Evolutionary conservation across 2,113 vertebrate species (phyloP).

Genomic region (chimpanzee (Pan troglodytes)): NHGRI_mPanTro3-v2.1_pri NC_072414.2:9879001-9879500

Average conservation of each 20-base stretch:
- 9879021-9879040: neutral
- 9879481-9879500: neutral
- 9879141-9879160: neutral
- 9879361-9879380: neutral
- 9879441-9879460: neutral
- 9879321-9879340: neutral
- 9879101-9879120: neutral
- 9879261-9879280: neutral
- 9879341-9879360: neutral
- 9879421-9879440: neutral
- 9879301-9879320: neutral
- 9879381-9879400: neutral
- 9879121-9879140: neutral
- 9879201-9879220: neutral
- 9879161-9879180: neutral
- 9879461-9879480: neutral
- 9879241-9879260: neutral
- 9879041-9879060: neutral
- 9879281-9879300: neutral
- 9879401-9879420: fast-evolving
- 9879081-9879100: neutral
- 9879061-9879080: neutral
- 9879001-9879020: neutral
- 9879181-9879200: neutral
- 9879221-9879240: neutral